Evolutionary conservation across 2,113 vertebrate genomes (phyloP).

Genomic region (Nothocercus julius): DNA sequence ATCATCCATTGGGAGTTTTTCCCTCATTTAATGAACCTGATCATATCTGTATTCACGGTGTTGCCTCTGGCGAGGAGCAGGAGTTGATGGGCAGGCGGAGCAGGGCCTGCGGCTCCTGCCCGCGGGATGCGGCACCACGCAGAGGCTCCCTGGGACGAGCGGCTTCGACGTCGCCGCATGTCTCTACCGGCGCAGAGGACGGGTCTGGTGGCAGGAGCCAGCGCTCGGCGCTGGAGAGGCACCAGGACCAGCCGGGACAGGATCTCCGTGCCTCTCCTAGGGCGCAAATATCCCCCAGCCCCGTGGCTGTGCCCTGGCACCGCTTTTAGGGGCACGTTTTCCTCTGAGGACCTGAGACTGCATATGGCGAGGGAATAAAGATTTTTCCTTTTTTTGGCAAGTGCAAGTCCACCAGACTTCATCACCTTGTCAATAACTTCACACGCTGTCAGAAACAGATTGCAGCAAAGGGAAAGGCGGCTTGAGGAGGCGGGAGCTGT

Average conservation of each 20-base stretch:
- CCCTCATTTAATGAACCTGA: neutral
- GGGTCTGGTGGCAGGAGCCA: neutral
- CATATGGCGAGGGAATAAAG: neutral
- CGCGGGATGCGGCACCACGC: fast-evolving
- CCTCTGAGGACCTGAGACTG: neutral
- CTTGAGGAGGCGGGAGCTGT: constrained; percentile 9
- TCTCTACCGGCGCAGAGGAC: neutral
- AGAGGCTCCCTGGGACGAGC: neutral
- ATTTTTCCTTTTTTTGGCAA: constrained; percentile 15
- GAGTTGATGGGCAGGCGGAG: too few species aligned
- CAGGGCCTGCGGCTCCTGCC: neutral
- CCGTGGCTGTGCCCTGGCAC: too few species aligned
- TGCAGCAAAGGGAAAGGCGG: neutral
- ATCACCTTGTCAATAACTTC: constrained; percentile 55
- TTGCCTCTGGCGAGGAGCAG: neutral
- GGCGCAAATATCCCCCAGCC: neutral
- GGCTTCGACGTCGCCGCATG: neutral
- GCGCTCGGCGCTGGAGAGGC: fast-evolving
- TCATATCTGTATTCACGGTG: fast-evolving
- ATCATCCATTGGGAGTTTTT: neutral
- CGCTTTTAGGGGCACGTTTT: neutral
- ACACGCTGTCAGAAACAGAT: constrained; percentile 50
- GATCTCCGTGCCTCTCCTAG: fast-evolving
- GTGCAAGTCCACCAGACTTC: constrained; percentile 21
- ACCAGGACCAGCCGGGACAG: fast-evolving